Evolutionary conservation across 2,113 vertebrate genomes (phyloP).

Genomic region (Columbina picui): DNA sequence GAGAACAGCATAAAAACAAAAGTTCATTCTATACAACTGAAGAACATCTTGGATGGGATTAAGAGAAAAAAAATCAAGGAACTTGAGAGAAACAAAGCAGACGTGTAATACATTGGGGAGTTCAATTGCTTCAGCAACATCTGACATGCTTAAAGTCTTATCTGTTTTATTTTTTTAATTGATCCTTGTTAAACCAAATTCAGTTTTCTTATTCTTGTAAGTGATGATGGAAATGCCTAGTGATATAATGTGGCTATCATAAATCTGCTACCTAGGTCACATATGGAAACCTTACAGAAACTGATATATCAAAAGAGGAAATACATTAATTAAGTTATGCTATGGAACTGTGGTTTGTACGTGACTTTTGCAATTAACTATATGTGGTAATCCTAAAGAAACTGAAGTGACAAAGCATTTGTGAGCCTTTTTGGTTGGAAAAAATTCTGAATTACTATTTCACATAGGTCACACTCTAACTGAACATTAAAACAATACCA

Average conservation of each 20-base stretch:
- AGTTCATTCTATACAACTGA: constrained; percentile 8
- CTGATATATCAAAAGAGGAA: background rate
- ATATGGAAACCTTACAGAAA: background rate
- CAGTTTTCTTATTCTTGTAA: background rate
- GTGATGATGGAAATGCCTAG: background rate
- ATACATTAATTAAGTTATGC: background rate
- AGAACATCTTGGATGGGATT: background rate
- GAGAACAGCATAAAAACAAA: constrained; percentile 19
- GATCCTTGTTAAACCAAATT: background rate
- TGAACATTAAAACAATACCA: background rate
- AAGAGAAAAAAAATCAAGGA: background rate
- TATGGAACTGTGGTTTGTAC: fast-evolving
- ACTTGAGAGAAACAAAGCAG: background rate
- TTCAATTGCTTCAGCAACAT: background rate
- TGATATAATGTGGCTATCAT: background rate
- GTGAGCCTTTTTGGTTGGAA: background rate
- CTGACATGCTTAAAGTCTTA: background rate
- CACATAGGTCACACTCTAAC: background rate
- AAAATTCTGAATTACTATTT: background rate
- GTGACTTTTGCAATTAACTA: background rate
- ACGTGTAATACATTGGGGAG: background rate
- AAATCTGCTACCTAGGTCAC: background rate
- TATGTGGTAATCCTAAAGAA: background rate
- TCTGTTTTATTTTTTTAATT: background rate
- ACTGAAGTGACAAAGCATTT: background rate